These are phyloP conservation scores for Samia ricini DNA, from an alignment of 1,140 invertebrate species.

Conservation along the genomic window DNA sequence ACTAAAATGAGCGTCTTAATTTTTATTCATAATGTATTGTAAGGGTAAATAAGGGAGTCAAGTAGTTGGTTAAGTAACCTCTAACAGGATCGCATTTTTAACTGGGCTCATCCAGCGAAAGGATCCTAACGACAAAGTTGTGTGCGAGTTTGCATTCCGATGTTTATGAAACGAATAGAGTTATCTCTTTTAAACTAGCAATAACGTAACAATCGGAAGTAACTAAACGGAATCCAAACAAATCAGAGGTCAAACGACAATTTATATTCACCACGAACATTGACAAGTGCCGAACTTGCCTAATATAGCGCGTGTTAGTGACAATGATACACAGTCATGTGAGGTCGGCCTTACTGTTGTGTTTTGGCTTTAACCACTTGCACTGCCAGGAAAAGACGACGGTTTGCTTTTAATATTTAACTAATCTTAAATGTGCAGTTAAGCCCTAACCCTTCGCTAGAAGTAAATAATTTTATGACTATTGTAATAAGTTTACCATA, in stretches of 20 bases:
- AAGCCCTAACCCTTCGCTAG: too few species aligned
- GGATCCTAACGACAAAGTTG: not conserved
- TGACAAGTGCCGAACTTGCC: not conserved
- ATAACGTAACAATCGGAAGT: not conserved
- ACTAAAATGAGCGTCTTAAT: too few species aligned
- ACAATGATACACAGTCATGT: not conserved
- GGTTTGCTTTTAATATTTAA: not conserved
- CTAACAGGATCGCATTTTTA: too few species aligned
- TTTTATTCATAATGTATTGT: too few species aligned
- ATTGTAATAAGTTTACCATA: too few species aligned
- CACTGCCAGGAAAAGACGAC: not conserved
- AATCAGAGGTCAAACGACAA: not conserved
- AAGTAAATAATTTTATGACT: too few species aligned
- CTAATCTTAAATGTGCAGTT: too few species aligned
- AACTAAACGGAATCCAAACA: slow-evolving; percentile 1
- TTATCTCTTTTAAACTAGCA: not conserved
- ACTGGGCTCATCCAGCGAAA: too few species aligned
- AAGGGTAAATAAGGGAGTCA: too few species aligned
- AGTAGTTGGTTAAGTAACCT: too few species aligned
- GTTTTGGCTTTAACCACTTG: not conserved
- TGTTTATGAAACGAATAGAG: not conserved
- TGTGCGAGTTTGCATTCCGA: not conserved
- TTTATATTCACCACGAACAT: slow-evolving; percentile 1
- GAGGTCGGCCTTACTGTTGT: slow-evolving; percentile 2
- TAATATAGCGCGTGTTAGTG: slow-evolving; percentile 8